Percentiles rank a stretch among this genome's conserved stretches.
These are phyloP conservation scores for Tupiocoris notatus DNA, from an alignment of 2,888 invertebrate species.

Conservation along the genomic window DNA sequence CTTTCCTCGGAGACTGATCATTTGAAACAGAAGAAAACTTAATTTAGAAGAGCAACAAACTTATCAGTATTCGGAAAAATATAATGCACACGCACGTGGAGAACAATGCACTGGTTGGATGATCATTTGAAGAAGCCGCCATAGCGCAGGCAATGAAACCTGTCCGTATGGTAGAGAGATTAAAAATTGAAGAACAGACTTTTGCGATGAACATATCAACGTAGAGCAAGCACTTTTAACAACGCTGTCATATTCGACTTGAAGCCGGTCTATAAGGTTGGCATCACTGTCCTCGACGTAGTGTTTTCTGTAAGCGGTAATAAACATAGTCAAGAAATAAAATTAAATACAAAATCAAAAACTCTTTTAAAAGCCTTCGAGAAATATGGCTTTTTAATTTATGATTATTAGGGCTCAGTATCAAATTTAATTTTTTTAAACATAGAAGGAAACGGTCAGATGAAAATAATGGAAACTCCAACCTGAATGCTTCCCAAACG, in stretches of 20 bases:
- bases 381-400: background rate
- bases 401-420: no score
- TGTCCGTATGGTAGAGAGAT: conserved; percentile 69
- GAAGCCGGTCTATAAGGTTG: conserved; percentile 59
- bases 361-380: no score
- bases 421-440: background rate
- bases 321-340: no score
- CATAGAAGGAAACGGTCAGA: background rate
- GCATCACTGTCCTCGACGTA: conserved; percentile 43
- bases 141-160: conserved; percentile 61
- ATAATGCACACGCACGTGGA: conserved; percentile 33
- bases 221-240: conserved; percentile 67
- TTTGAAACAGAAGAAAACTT: background rate
- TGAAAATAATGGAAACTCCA: conserved; percentile 26
- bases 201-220: conserved; percentile 68
- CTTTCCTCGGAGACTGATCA: conserved; percentile 20
- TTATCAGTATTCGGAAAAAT: no score
- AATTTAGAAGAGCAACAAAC: background rate
- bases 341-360: no score
- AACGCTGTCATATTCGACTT: conserved; percentile 72
- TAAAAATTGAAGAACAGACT: conserved; percentile 79
- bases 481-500: conserved; percentile 63
- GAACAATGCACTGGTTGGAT: conserved; percentile 39
- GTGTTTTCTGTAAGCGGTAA: conserved; percentile 34
- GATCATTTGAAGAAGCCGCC: conserved; percentile 60